Conservation (phyloP, 2,888 invertebrate species). For the Limnephilus rhombicus region DNA sequence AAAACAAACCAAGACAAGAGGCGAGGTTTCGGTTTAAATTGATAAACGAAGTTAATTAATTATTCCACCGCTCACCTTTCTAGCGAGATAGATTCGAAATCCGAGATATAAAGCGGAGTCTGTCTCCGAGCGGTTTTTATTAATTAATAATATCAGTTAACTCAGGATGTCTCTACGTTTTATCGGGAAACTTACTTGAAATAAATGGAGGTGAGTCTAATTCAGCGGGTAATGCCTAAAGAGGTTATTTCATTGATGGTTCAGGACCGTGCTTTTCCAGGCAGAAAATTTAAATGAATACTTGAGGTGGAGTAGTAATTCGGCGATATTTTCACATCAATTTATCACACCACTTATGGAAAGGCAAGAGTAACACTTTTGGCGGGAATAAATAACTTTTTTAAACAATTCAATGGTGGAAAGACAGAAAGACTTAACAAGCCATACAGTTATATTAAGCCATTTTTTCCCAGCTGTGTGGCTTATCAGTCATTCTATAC, state of each 20-base stretch:
- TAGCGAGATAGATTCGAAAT: conserved; percentile 48
- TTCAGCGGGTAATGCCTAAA: neutral
- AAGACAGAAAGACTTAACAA: too few species aligned
- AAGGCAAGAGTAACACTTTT: neutral
- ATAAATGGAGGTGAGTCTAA: conserved; percentile 26
- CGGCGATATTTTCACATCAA: neutral
- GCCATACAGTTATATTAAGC: too few species aligned
- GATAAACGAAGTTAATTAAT: conserved; percentile 65
- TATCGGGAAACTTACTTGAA: neutral
- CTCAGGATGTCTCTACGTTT: neutral
- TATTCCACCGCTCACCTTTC: conserved; percentile 53
- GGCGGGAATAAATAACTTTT: neutral
- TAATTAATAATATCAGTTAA: conserved; percentile 60
- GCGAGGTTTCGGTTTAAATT: conserved; percentile 61
- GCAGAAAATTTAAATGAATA: neutral
- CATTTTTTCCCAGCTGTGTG: too few species aligned
- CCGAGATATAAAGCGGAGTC: conserved; percentile 55
- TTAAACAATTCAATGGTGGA: too few species aligned
- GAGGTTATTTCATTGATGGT: neutral
- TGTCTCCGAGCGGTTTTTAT: conserved; percentile 34
- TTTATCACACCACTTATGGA: neutral
- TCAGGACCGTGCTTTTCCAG: neutral
- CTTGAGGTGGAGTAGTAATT: conserved; percentile 14
- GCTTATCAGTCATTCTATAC: too few species aligned
- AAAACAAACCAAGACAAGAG: conserved; percentile 55